Percentiles rank a stretch among this genome's conserved stretches.
Conservation (phyloP, 2,113 vertebrate species). For the Chamaetylas fuelleborni region DNA sequence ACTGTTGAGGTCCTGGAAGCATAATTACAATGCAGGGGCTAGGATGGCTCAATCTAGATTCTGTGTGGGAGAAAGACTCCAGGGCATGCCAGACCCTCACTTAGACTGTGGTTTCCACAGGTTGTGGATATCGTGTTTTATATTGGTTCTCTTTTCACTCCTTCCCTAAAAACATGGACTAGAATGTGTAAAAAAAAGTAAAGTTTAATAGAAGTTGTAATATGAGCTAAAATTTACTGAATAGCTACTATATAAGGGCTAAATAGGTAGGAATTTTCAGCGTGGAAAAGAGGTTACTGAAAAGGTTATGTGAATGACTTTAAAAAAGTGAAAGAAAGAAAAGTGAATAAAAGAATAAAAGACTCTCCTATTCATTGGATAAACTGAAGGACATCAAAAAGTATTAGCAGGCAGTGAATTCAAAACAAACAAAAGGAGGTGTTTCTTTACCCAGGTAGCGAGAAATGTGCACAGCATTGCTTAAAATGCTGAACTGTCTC, state of each 20-base stretch:
- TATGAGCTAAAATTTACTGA: neutral
- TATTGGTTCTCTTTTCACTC: neutral
- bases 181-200: neutral
- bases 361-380: neutral
- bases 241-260: neutral
- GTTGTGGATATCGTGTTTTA: neutral
- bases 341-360: neutral
- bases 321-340: neutral
- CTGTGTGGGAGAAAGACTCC: neutral
- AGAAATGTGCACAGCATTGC: neutral
- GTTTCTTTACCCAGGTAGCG: neutral
- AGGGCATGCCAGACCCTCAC: neutral
- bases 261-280: neutral
- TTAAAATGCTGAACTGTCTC: neutral
- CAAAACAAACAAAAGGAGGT: constrained; percentile 9
- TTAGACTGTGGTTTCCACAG: neutral
- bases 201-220: neutral
- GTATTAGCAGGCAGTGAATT: neutral
- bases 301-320: neutral
- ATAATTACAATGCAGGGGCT: neutral
- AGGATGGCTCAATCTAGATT: neutral
- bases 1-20: neutral
- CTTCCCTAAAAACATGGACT: neutral
- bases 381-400: neutral
- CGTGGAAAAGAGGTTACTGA: neutral